Evolutionary conservation across 2,797 vertebrate genomes (phyloP).

Genomic region (Glyptemys insculpta): DNA sequence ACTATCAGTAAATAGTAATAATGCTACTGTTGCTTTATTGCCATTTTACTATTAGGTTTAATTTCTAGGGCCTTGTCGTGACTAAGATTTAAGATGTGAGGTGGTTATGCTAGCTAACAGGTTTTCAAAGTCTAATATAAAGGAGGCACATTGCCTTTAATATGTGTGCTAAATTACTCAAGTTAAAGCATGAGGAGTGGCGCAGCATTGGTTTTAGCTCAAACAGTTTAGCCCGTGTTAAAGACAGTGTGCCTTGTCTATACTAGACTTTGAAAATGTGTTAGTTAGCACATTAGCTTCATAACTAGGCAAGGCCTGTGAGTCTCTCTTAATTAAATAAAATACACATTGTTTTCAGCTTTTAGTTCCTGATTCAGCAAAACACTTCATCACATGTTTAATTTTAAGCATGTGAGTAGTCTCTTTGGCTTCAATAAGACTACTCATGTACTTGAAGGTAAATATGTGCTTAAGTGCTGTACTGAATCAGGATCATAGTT

Average conservation of each 20-base stretch:
- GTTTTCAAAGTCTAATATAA: neutral
- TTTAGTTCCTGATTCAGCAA: neutral
- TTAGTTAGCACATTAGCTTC: neutral
- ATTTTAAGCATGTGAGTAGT: neutral
- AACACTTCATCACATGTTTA: neutral
- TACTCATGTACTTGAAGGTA: neutral
- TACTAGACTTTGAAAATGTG: neutral
- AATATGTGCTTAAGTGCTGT: neutral
- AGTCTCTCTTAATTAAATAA: neutral
- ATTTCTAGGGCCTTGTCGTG: neutral
- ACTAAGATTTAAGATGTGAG: neutral
- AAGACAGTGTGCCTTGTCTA: neutral
- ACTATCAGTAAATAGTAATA: neutral
- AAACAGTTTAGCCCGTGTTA: neutral
- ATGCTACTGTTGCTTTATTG: neutral
- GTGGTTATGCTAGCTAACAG: neutral
- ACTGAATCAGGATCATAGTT: neutral
- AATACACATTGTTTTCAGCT: neutral
- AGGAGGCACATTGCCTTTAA: neutral
- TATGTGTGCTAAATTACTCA: neutral
- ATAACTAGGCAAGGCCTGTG: neutral
- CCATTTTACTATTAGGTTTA: neutral
- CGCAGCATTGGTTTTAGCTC: neutral
- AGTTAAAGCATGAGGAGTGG: neutral
- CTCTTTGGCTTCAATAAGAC: neutral